These are phyloP conservation scores for Polyommatus iphigenia DNA, from an alignment of 2,888 invertebrate genomes.

Conservation along the genomic window DNA sequence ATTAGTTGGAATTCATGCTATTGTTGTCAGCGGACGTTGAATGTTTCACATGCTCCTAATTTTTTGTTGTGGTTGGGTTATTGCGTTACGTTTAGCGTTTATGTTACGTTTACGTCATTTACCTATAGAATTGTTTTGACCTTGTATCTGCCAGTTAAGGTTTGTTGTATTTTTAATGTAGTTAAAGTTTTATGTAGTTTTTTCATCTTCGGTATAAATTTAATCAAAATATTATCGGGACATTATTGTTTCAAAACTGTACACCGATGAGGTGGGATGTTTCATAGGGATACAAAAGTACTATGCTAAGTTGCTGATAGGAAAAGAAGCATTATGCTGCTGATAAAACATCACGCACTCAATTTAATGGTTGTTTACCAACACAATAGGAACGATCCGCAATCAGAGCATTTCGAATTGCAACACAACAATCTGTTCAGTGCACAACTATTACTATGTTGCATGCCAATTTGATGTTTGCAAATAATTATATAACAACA, in stretches of 20 bases:
- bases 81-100: background rate
- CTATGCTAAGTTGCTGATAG: background rate
- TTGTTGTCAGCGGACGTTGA: constrained; percentile 17
- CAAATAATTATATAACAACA: background rate
- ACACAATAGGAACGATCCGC: constrained; percentile 47
- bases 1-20: background rate
- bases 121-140: background rate
- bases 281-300: too few relatives aligned
- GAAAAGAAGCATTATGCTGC: background rate
- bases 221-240: background rate
- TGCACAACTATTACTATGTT: constrained; percentile 44
- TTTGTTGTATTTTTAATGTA: background rate
- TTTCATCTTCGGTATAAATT: background rate
- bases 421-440: constrained; percentile 70
- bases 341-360: background rate
- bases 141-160: background rate
- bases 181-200: background rate
- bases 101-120: constrained; percentile 9
- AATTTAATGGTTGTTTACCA: constrained; percentile 28
- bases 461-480: background rate
- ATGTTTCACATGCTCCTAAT: constrained; percentile 29
- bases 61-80: constrained; percentile 17
- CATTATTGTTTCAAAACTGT: too few relatives aligned
- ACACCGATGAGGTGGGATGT: too few relatives aligned
- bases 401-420: constrained; percentile 76